Evolutionary conservation across 2,113 vertebrate species (phyloP), one percentile per base, ranked within the genome.

Genomic region (Toxotes chatareus): DNA sequence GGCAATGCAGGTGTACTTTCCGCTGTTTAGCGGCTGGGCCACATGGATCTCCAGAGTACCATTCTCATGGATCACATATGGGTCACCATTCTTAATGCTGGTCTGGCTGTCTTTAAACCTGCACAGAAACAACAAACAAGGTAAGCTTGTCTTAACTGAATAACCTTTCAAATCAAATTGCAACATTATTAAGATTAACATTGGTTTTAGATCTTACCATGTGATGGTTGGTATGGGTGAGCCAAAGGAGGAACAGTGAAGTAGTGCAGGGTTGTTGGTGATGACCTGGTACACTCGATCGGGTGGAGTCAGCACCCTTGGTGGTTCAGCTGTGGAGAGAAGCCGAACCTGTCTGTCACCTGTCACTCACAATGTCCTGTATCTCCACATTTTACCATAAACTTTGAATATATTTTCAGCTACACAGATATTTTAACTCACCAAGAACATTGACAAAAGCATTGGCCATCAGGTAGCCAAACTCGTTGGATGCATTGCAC

Each of bases 361-460:
- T 40, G 5, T 31, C 14, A 6, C 2, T n/a, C 23, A 56, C 14
- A 47, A 2, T 12, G 42, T 5, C 4, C 3, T 56, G 1, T 0
- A 34, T 21, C 10, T 23, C 4, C n/a, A 36, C 70, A n/a, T 36
- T 19, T 3, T 21, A 17, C 2, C 0, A 6, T 4, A 1, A 47
- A 3, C 3, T 36, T 60, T 40, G 7, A 17, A 42, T 64, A 23
- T 6, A 12, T 57, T 32, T 70, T 0, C 21, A 68, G 12, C 44
- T 44, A 1, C 27, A 63, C 7, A 9, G 47, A 67, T 5, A 16
- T 9, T 66, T 56, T 3, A 46, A 83, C 97, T 96, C 94, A 99
- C 98, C 97, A 4, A 99, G 93, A 73, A 99, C 97, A 72, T 96
- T 99, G 62, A 99, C 96, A 92, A 99, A 99, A 21, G 98, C 97